Conservation (phyloP, 2,113 vertebrate genomes). For the Tursiops truncatus region DNA sequence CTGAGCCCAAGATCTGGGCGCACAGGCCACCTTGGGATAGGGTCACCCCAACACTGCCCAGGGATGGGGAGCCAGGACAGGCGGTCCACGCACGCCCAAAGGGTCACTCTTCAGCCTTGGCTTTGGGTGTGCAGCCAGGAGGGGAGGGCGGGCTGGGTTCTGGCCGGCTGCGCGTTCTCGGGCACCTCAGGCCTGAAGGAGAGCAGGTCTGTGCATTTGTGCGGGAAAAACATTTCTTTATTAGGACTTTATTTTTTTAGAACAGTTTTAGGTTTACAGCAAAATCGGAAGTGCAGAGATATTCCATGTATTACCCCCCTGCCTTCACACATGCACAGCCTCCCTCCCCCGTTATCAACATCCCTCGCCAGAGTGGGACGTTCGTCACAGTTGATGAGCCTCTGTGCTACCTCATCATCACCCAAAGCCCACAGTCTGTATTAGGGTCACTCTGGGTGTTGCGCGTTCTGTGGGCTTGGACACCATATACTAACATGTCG, state of each 20-base stretch:
- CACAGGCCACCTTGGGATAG: neutral
- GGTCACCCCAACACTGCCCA: neutral
- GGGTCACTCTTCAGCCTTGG: neutral
- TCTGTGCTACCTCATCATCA: neutral
- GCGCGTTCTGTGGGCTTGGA: rapidly evolving
- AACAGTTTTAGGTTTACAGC: neutral
- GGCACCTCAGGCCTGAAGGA: neutral
- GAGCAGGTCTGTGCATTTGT: neutral
- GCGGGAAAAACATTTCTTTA: neutral
- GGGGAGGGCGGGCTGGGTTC: neutral
- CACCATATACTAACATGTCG: neutral
- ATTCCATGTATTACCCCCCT: rapidly evolving
- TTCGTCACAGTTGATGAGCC: neutral
- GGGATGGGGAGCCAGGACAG: neutral
- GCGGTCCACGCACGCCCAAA: rapidly evolving
- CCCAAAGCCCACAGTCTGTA: no score
- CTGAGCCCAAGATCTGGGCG: neutral
- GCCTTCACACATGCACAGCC: neutral
- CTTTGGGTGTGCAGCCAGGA: neutral
- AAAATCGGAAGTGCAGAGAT: neutral
- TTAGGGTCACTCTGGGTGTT: rapidly evolving
- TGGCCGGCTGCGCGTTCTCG: rapidly evolving
- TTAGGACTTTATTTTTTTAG: no score
- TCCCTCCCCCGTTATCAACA: neutral
- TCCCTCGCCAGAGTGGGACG: no score